Conservation (phyloP, 2,113 vertebrate species). For the Chloroceryle aenea region DNA sequence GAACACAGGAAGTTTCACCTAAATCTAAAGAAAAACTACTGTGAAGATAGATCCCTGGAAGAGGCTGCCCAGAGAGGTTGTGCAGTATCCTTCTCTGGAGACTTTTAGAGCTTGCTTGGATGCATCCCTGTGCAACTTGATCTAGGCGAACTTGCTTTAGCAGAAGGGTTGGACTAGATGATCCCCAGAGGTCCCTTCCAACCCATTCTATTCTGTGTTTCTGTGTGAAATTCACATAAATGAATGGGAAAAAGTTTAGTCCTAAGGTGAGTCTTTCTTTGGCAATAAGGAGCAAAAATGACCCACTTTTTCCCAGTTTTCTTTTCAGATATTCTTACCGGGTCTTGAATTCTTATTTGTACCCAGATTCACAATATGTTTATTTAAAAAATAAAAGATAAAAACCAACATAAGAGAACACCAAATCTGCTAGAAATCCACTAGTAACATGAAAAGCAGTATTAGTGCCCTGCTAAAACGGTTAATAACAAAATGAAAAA, state of each 20-base stretch:
- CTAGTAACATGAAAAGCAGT: background rate
- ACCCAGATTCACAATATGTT: background rate
- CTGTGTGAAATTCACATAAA: background rate
- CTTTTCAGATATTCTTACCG: conserved; percentile 51
- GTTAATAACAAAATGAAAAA: conserved; percentile 49
- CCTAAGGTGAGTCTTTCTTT: background rate
- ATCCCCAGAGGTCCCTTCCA: background rate
- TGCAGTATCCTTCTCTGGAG: background rate
- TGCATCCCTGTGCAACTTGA: background rate
- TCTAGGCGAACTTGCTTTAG: background rate
- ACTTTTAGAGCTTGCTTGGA: background rate
- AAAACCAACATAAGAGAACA: background rate
- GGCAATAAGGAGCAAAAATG: conserved; percentile 30
- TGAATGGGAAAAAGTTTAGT: background rate
- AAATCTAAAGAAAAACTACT: background rate
- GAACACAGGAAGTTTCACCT: background rate
- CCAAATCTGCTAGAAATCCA: background rate
- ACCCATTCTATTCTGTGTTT: background rate
- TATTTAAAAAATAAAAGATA: background rate
- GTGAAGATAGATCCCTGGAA: background rate
- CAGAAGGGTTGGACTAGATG: background rate
- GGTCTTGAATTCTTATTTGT: conserved; percentile 4
- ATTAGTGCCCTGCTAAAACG: conserved; percentile 39
- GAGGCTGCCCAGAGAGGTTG: background rate
- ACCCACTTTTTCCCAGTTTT: conserved; percentile 16